Conservation (phyloP, 2,888 invertebrate genomes). For the Lepidonotus clava region DNA sequence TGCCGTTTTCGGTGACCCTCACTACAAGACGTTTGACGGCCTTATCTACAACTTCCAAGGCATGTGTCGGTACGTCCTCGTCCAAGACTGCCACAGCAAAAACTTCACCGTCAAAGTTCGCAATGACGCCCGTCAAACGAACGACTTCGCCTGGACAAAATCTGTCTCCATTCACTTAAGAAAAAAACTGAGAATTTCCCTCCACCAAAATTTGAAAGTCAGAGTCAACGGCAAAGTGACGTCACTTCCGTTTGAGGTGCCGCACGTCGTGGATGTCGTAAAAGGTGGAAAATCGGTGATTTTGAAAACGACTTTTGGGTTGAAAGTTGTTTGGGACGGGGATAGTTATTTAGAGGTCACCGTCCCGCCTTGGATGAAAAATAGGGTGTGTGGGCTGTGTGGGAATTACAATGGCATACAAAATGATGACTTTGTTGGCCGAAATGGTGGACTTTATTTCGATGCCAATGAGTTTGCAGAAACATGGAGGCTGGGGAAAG, state of each 20-base stretch:
- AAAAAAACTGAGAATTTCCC: conserved; percentile 73
- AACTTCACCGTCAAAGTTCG: conserved; percentile 93
- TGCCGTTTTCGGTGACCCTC: conserved; percentile 96
- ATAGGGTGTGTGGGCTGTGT: conserved; percentile 90
- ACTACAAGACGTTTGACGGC: conserved; percentile 97
- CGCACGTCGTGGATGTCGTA: conserved; percentile 33
- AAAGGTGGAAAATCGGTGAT: conserved; percentile 80
- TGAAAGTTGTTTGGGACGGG: conserved; percentile 95
- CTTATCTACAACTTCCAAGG: conserved; percentile 94
- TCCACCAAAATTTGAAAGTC: conserved; percentile 91
- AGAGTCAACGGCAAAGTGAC: conserved; percentile 86
- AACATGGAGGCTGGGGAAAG: conserved; percentile 92
- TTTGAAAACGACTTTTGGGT: conserved; percentile 83
- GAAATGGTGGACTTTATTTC: conserved; percentile 82
- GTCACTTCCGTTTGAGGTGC: conserved; percentile 53
- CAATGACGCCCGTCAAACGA: conserved; percentile 90
- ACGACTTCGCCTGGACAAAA: conserved; percentile 94
- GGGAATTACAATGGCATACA: conserved; percentile 95
- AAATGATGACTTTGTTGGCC: conserved; percentile 88
- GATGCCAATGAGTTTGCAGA: conserved; percentile 89
- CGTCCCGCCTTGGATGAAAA: conserved; percentile 80
- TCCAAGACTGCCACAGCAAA: conserved; percentile 87
- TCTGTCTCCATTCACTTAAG: conserved; percentile 86
- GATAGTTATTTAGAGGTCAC: conserved; percentile 93
- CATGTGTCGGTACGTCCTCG: conserved; percentile 90